phyloP scores from a whole-genome alignment of 2,888 invertebrate species.

The Atethmia centrago region DNA sequence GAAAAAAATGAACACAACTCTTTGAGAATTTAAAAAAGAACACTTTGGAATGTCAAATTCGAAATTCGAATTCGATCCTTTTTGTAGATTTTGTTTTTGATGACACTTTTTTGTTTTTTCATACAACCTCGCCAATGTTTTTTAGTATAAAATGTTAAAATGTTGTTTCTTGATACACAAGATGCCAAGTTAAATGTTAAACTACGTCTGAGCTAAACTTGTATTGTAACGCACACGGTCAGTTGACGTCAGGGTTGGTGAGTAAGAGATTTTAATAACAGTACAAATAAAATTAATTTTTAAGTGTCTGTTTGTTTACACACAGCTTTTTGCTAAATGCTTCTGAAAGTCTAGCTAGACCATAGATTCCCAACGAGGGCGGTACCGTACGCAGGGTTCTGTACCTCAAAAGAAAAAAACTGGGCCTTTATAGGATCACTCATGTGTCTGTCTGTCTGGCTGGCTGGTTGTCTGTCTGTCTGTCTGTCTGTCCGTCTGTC shows the following conservation, averaged over 20 bases:
- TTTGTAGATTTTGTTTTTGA: not conserved
- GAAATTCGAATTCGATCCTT: slow-evolving; percentile 1
- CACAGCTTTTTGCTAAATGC: too few relatives aligned
- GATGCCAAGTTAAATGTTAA: slow-evolving; percentile 4
- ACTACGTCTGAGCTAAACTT: slow-evolving; percentile 53
- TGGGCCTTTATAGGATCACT: too few relatives aligned
- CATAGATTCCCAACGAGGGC: too few relatives aligned
- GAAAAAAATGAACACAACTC: slow-evolving; percentile 10
- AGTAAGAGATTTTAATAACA: not conserved
- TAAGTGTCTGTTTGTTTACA: too few relatives aligned
- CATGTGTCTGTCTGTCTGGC: too few relatives aligned
- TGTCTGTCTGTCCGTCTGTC: too few relatives aligned
- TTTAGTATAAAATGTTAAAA: not conserved
- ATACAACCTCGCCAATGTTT: not conserved
- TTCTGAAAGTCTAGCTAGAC: too few relatives aligned
- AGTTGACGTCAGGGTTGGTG: slow-evolving; percentile 46
- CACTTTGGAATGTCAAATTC: slow-evolving; percentile 32
- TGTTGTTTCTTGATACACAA: slow-evolving; percentile 28
- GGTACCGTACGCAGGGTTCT: too few relatives aligned
- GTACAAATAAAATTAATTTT: too few relatives aligned
- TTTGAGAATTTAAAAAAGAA: slow-evolving; percentile 26
- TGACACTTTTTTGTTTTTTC: not conserved
- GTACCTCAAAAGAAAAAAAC: too few relatives aligned
- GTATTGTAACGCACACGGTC: slow-evolving; percentile 30
- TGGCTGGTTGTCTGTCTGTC: too few relatives aligned